phyloP scores from a whole-genome alignment of 2,888 invertebrate genomes.

The Ornithoptera priamus region DNA sequence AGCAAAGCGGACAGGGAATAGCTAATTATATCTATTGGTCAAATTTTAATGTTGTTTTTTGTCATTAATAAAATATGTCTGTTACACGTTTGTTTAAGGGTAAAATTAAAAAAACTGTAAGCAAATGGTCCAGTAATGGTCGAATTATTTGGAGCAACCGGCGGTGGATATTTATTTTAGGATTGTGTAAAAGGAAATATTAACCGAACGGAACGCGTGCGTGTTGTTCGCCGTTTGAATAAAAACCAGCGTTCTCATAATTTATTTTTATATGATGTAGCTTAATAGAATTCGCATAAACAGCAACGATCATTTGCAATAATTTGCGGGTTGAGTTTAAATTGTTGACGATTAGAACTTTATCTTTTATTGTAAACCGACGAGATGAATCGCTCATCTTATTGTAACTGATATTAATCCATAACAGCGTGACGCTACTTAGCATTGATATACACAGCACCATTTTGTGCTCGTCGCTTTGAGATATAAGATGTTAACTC shows the following conservation, averaged over 20 bases:
- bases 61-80: too few relatives aligned
- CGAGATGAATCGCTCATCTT: too few relatives aligned
- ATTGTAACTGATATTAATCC: too few relatives aligned
- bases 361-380: too few relatives aligned
- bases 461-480: too few relatives aligned
- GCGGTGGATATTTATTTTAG: constrained; percentile 25
- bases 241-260: constrained; percentile 14
- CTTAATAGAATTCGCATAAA: background rate
- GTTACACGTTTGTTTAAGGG: background rate
- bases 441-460: too few relatives aligned
- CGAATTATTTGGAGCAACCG: constrained; percentile 13
- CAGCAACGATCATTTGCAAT: background rate
- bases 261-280: constrained; percentile 1
- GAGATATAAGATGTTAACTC: too few relatives aligned
- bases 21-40: too few relatives aligned
- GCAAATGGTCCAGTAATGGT: constrained; percentile 6
- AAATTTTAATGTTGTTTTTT: too few relatives aligned
- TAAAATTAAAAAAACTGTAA: background rate
- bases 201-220: constrained; percentile 15
- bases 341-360: too few relatives aligned
- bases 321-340: background rate
- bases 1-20: too few relatives aligned
- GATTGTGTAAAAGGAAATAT: constrained; percentile 27
- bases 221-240: constrained; percentile 17
- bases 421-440: too few relatives aligned